Conservation (phyloP, 1,140 invertebrate genomes). For the Chironomus tepperi region DNA sequence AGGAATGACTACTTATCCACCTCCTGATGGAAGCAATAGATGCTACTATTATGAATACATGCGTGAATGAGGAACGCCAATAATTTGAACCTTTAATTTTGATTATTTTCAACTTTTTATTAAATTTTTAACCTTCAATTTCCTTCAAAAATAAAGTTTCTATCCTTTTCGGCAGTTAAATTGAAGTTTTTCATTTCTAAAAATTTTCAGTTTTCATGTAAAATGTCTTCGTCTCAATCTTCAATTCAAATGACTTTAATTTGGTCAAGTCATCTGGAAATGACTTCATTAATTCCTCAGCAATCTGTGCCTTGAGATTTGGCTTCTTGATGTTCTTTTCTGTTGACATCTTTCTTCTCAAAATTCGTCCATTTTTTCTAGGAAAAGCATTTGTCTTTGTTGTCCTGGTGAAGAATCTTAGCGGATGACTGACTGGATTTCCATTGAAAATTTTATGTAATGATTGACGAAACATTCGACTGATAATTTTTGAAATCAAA, state of each 20-base stretch:
- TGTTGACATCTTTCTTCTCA: background rate
- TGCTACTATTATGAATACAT: too few species aligned
- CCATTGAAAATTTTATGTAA: background rate
- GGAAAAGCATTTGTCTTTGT: background rate
- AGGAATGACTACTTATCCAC: background rate
- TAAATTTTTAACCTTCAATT: too few species aligned
- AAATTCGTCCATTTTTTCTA: background rate
- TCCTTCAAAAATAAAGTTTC: too few species aligned
- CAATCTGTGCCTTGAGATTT: background rate
- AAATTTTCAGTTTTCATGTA: background rate
- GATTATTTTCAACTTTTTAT: too few species aligned
- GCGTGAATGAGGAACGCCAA: too few species aligned
- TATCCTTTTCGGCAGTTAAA: too few species aligned
- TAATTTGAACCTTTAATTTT: too few species aligned
- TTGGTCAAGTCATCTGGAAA: background rate
- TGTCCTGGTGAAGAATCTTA: background rate
- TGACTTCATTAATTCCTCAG: background rate
- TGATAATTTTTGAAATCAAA: background rate
- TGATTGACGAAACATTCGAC: background rate
- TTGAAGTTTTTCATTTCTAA: background rate
- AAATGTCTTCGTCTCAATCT: background rate
- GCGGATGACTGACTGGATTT: background rate
- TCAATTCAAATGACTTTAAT: constrained; percentile 2
- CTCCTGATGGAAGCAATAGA: background rate
- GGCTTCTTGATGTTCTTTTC: background rate